Evolutionary conservation across 1,140 invertebrate species (phyloP).

Genomic region (Phocides pigmalion): DNA sequence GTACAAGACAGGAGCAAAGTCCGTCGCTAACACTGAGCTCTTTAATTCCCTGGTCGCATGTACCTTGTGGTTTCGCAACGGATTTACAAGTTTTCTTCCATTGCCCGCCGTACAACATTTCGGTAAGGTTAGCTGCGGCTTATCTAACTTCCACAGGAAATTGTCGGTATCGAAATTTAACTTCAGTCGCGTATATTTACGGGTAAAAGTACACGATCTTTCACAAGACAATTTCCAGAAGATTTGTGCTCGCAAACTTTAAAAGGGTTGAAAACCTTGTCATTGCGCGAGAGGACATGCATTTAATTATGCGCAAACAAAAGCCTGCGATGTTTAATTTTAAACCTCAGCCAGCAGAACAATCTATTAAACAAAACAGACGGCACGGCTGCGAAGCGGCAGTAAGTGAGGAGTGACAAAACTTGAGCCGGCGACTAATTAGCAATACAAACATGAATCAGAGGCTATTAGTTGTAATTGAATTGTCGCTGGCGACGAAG

Average conservation of each 20-base stretch:
- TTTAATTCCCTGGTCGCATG: conserved; percentile 63
- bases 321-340: conserved; percentile 51
- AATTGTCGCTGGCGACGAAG: conserved; percentile 76
- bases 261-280: conserved; percentile 26
- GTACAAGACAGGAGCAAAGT: conserved; percentile 41
- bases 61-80: conserved; percentile 62
- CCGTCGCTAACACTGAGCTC: conserved; percentile 46
- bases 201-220: conserved; percentile 3
- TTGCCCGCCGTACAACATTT: conserved; percentile 60
- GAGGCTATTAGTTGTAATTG: conserved; percentile 82
- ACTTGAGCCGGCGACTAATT: conserved; percentile 80
- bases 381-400: conserved; percentile 53
- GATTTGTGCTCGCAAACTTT: conserved; percentile 13
- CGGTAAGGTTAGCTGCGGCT: conserved; percentile 56
- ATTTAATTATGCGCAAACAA: conserved; percentile 62
- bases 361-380: conserved; percentile 68
- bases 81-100: conserved; percentile 74
- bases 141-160: conserved; percentile 57
- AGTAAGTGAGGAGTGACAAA: conserved; percentile 79
- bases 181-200: conserved; percentile 23
- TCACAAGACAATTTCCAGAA: conserved; percentile 13
- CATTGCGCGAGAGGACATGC: conserved; percentile 46
- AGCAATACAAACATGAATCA: conserved; percentile 83
- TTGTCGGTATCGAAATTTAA: conserved; percentile 38
- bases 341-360: conserved; percentile 52